Base-by-base conservation (phyloP, 1,140 invertebrate genomes). In the Drosophila prosaltans region DNA sequence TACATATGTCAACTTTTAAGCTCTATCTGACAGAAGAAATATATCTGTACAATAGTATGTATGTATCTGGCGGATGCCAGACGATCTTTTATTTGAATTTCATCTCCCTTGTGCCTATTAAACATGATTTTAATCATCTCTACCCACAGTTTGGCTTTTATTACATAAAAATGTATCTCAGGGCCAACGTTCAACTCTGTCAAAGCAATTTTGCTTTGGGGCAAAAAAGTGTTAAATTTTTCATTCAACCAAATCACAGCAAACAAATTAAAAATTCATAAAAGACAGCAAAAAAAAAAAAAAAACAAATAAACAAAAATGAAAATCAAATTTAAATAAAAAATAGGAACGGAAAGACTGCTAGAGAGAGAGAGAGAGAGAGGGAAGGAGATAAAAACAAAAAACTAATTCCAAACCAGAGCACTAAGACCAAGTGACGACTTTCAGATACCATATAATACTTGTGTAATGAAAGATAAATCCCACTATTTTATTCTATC, bases 261-360 rank as follows among this genome's bases (percentile, higher is more conserved):
- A 48, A 65, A 59, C 80, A 83, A 86, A 86, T 86, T 86, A 86
- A 88, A 88, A 77, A 86, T 86, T 88, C 82, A 88, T 86, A 86
- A 88, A 86, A 77, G 45, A 24, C 45, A 8, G 45, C 32, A 36
- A 36, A 36, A 36, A 36, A 36, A 36, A 36, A 36, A 36, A 3
- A 36, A 7, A 54, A n/a, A 62, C 45, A 51, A 26, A 51, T 26
- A 51, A 51, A 51, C 21, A 58, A 74, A 80, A 83, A 72, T 58
- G 57, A 68, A 85, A 85, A 76, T 78, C 75, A 68, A 72, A 84
- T 71, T 77, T 58, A 66, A 36, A 11, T 65, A 76, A 65, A 64
- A 77, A 73, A 65, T 65, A 64, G 26, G 28, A 36, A 6, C 64
- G 24, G 39, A 69, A 57, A 43, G 43, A 43, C 32, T 30, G n/a